Base-by-base conservation (phyloP, 2,113 vertebrate genomes). In the Henicopernis longicauda region DNA sequence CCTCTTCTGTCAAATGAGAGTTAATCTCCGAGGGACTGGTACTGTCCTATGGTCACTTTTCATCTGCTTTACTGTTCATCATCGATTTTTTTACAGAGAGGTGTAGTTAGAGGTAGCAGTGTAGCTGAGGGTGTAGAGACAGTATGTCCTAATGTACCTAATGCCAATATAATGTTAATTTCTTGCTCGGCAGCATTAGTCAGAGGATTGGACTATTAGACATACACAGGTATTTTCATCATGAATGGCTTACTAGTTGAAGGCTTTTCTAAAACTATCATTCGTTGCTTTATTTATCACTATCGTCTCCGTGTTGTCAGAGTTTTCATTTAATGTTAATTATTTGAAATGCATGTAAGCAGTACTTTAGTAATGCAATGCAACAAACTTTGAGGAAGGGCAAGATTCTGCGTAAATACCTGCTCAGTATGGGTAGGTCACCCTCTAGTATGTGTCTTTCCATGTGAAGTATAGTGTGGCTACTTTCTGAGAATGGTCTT, bases 31-130 rank as follows among this genome's bases (percentile, higher is more conserved):
- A 77, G 3, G 1, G 6, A 17, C 32, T 13, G 0, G 26, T 34
- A 3, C 16, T 54, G 9, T 16, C 27, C 8, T 2, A 0, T 26
- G 38, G 31, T 6, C 14, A 36, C 1, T 55, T 87, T 49, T 14
- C 2, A 1, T 3, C 45, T 58, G 1, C 8, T 80, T 71, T 47
- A 29, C 16, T 47, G 36, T 52, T 77, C 0, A 0, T 6, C 6
- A 3, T 11, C 18, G 3, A 10, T 29, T 17, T 29, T 57, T 86
- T 72, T 45, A 36, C 31, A 27, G 14, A 23, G 7, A 23, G 4
- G 8, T 29, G 47, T 84, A 76, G 26, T 27, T 36, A 42, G 10
- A 42, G 10, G 21, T 11, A 11, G 6, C 3, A 3, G 13, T 49
- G 31, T 62, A 77, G 63, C 31, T 0, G 2, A 36, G 25, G 3